Percentiles rank a stretch among this genome's conserved stretches.
Evolutionary conservation across 2,113 vertebrate genomes (phyloP).

Genomic region (Pteropus alecto): DNA sequence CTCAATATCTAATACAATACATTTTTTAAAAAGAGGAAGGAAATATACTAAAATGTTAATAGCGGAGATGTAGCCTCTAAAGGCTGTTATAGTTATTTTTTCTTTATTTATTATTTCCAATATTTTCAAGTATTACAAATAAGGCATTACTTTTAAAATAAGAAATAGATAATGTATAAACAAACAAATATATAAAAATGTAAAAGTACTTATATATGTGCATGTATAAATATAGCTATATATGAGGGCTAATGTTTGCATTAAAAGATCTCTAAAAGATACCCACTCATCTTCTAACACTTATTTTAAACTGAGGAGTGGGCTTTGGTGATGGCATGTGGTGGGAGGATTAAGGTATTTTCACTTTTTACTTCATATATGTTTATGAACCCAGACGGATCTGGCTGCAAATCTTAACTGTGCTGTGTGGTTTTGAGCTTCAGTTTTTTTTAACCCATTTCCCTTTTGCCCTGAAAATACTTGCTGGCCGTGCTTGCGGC

Average conservation of each 20-base stretch:
- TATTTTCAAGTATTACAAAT: constrained; percentile 26
- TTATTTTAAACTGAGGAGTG: not conserved
- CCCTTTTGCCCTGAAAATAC: too few relatives aligned
- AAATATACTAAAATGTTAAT: not conserved
- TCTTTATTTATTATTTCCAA: not conserved
- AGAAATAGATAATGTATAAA: not conserved
- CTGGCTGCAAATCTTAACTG: not conserved
- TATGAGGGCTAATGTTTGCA: not conserved
- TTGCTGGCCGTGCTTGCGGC: too few relatives aligned
- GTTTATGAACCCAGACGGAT: not conserved
- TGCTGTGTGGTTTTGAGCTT: not conserved
- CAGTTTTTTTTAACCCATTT: too few relatives aligned
- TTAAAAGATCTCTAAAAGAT: not conserved
- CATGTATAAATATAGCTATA: not conserved
- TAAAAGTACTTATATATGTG: not conserved
- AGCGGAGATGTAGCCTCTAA: not conserved
- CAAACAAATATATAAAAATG: not conserved
- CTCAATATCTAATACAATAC: not conserved
- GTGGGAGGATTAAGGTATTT: not conserved
- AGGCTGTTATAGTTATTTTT: not conserved
- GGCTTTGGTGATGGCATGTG: not conserved
- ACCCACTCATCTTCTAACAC: not conserved
- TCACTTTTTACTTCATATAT: not conserved
- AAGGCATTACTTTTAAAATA: not conserved
- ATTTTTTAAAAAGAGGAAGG: not conserved